Evolutionary conservation across 2,797 vertebrate species (phyloP), one percentile per base, ranked within the genome.

Genomic region (Sebastes hubbsi): DNA sequence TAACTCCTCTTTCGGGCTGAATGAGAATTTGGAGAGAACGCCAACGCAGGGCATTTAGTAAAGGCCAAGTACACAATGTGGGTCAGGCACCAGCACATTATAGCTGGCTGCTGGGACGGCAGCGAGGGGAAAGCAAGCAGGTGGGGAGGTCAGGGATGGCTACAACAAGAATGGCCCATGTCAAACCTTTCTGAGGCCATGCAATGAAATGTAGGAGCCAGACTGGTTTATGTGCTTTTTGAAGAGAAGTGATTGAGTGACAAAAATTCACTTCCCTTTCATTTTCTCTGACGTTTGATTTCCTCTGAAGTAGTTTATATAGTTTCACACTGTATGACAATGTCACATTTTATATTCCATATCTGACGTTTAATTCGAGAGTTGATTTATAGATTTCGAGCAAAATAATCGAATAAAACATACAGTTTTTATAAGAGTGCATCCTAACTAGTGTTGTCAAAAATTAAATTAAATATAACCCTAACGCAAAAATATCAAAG

Each of bases 1-100:
- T 94, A 90, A 91, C 90, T 91, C 95, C 95, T 95, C 94, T 95
- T 90, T 95, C 94, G 78, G 94, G 94, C 94, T 95, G 93, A 94
- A 91, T 94, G 93, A 89, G 88, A 94, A 95, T 72, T 89, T 93
- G 91, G 90, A 95, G 88, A 94, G 83, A 94, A 90, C 34, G 87
- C 92, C 90, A 87, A 65, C 34, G 67, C 49, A 87, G 22, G 85
- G 81, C 77, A 77, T 82, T 85, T 66, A 42, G 32, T 70, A 73
- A 83, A 87, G 82, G 79, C 83, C 86, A 86, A 82, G 72, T 75
- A 88, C 78, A 91, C 79, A 89, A 13, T 60, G 64, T 61, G 68
- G 77, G 34, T 86, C 70, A 72, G 60, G 63, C 69, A 63, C 86
- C 86, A 84, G 92, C 81, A 85, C 78, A 82, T 77, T 64, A 66